Evolutionary conservation across 2,797 vertebrate species (phyloP).

Genomic region (Cirrhinus molitorella): DNA sequence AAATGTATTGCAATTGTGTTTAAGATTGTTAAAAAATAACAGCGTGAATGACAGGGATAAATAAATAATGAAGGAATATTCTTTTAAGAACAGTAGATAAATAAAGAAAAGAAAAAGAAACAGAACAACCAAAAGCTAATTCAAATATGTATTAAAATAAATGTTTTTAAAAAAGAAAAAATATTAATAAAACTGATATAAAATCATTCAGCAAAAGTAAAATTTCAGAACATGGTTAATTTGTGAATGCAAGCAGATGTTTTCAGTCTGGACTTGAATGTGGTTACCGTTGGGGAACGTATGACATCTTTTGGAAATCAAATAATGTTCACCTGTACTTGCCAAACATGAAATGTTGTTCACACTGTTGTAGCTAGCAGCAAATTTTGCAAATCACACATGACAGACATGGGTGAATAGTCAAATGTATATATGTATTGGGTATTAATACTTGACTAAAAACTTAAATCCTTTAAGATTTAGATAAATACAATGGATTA

Average conservation of each 20-base stretch:
- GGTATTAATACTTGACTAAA: neutral
- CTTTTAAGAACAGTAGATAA: neutral
- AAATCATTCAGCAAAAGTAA: neutral
- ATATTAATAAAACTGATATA: neutral
- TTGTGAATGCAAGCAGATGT: slow-evolving; percentile 1
- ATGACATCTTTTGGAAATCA: neutral
- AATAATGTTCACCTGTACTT: slow-evolving; percentile 21
- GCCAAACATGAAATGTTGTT: no score
- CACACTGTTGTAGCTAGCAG: neutral
- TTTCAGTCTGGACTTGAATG: neutral
- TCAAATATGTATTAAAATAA: neutral
- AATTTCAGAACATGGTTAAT: no score
- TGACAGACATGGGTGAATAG: neutral
- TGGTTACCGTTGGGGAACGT: neutral
- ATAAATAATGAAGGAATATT: neutral
- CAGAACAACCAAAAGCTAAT: neutral
- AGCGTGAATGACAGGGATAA: neutral
- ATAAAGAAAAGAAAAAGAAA: neutral
- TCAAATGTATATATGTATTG: neutral
- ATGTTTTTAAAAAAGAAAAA: no score
- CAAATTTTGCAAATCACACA: neutral
- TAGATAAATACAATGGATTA: neutral
- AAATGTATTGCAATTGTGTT: no score
- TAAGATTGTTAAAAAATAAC: no score
- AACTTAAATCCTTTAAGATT: neutral